phyloP scores from a whole-genome alignment of 1,140 invertebrate genomes.

The Tetragnatha versicolor region DNA sequence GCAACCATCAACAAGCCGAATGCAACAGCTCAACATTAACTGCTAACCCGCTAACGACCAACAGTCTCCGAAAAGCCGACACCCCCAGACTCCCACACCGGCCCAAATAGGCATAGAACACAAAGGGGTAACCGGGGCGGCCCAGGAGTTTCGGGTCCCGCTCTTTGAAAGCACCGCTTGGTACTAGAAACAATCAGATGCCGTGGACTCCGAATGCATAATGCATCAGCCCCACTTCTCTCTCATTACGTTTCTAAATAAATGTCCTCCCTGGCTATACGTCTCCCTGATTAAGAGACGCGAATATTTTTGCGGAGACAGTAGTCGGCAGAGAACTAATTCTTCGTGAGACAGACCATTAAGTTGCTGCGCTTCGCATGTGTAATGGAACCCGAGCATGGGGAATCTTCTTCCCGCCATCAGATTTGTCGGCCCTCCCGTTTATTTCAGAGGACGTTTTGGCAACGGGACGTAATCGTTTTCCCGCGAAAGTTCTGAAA shows the following conservation, averaged over 20 bases:
- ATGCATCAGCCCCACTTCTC: conserved; percentile 37
- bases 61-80: too few relatives aligned
- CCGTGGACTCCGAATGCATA: conserved; percentile 22
- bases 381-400: conserved; percentile 19
- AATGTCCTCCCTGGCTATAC: conserved; percentile 32
- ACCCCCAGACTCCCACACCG: too few relatives aligned
- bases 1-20: too few relatives aligned
- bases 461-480: neutral
- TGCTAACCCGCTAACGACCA: too few relatives aligned
- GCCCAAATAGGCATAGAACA: too few relatives aligned
- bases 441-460: neutral
- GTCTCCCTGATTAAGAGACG: conserved; percentile 48
- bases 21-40: too few relatives aligned
- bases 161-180: too few relatives aligned
- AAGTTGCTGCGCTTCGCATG: conserved; percentile 22
- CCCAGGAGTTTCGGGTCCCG: too few relatives aligned
- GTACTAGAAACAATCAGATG: neutral
- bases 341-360: conserved; percentile 49
- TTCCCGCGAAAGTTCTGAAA: neutral
- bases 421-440: too few relatives aligned
- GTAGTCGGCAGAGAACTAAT: conserved; percentile 27
- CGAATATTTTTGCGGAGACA: conserved; percentile 49
- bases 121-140: too few relatives aligned
- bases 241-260: conserved; percentile 48
- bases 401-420: too few relatives aligned